Conservation (phyloP, 2,113 vertebrate genomes). For the Alouatta palliata region DNA sequence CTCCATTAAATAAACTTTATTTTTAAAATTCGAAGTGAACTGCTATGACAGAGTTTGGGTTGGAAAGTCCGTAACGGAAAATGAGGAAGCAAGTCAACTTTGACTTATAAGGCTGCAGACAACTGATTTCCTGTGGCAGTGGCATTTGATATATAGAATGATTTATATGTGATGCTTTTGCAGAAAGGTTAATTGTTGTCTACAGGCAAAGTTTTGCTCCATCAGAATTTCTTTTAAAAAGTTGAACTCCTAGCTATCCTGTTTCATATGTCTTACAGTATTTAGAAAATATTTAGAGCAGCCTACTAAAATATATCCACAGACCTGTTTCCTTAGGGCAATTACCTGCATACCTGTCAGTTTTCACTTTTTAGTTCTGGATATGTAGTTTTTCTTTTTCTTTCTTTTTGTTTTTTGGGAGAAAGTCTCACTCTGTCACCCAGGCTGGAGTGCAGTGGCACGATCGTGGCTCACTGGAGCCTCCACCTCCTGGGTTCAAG, state of each 20-base stretch:
- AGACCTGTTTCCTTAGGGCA: not conserved
- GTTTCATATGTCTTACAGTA: not conserved
- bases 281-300: not conserved
- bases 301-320: not conserved
- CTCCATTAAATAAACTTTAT: not conserved
- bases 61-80: not conserved
- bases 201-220: not conserved
- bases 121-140: not conserved
- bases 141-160: not conserved
- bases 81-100: not conserved
- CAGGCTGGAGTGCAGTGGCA: too few species aligned
- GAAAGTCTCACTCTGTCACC: too few species aligned
- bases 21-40: not conserved
- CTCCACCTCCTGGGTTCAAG: too few species aligned
- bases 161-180: too few species aligned
- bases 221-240: not conserved
- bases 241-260: not conserved
- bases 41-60: not conserved
- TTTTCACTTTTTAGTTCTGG: not conserved
- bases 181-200: not conserved
- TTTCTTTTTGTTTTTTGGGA: too few species aligned
- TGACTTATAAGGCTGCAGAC: not conserved
- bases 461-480: too few species aligned
- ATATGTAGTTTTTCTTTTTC: not conserved
- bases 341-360: not conserved